Percentiles rank a stretch among this genome's conserved stretches.
Evolutionary conservation across 2,113 vertebrate species (phyloP).

Genomic region (Mesembrinibis cayennensis): DNA sequence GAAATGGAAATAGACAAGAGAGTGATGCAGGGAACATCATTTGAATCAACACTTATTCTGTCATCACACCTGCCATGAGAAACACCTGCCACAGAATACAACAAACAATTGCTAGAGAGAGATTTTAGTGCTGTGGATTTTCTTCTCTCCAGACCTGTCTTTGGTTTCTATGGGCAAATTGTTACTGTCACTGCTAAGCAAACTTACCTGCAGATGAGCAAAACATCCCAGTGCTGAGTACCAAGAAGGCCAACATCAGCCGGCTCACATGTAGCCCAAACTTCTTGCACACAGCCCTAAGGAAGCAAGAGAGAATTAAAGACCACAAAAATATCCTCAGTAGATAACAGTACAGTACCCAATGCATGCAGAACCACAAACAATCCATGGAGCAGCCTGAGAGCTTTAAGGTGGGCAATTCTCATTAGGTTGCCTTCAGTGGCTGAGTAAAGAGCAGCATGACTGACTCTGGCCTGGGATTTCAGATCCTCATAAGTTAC

Average conservation of each 20-base stretch:
- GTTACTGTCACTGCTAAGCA: not conserved
- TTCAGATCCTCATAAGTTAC: not conserved
- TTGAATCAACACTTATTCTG: not conserved
- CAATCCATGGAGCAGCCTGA: accelerated
- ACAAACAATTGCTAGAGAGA: not conserved
- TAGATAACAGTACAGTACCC: not conserved
- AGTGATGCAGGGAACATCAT: not conserved
- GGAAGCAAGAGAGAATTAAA: not conserved
- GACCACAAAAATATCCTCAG: not conserved
- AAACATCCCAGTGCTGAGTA: slow-evolving; percentile 97
- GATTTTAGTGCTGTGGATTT: not conserved
- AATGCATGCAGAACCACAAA: not conserved
- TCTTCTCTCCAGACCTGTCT: not conserved
- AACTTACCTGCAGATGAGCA: slow-evolving; percentile 91
- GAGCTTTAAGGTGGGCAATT: not conserved
- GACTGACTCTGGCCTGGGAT: not conserved
- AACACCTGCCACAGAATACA: not conserved
- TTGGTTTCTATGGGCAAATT: not conserved
- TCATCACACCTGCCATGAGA: not conserved
- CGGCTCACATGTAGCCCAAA: slow-evolving; percentile 96
- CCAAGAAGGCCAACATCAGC: slow-evolving; percentile 94
- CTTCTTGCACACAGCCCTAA: slow-evolving; percentile 96
- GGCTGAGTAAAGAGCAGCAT: too few species aligned
- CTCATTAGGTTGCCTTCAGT: too few species aligned
- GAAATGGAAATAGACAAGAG: not conserved